Base-by-base conservation (phyloP, 2,797 vertebrate genomes). In the Hoplostethus atlanticus region DNA sequence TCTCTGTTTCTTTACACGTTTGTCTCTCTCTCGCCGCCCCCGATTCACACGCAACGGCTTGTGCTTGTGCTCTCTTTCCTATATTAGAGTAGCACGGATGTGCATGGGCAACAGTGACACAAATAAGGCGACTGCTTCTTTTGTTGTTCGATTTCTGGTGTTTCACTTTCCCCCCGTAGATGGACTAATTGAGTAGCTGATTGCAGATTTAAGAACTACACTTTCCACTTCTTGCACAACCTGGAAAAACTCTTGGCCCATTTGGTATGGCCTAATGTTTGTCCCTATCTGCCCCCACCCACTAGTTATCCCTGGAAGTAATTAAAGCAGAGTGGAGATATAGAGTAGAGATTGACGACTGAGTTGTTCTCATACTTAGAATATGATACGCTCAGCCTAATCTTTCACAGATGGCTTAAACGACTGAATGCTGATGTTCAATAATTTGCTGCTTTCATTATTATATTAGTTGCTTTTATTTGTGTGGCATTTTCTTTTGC, bases 351-450 rank as follows among this genome's bases (percentile, higher is more conserved):
- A 70, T 34, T 51, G 54, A 74, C 64, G 75, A 79, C 79, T 8
- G 40, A 42, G 61, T 55, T 66, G 58, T 65, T 40, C 67, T 69
- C 73, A 59, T 81, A 60, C 75, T 81, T 59, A 10, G 46, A 87
- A 64, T 79, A 74, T 82, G 63, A 76, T 85, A 81, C 11, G 46
- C 64, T 73, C 59, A 12, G 53, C 58, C 47, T 82, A 81, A 88
- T 86, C 66, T 69, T 77, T 85, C 77, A 81, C 86, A 87, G 74
- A 84, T 85, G 84, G 65, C 63, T 53, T 65, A 53, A 59, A 63
- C 55, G 68, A 77, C 63, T 36, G n/a, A 70, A 77, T 66, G 40
- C 42, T 44, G n/a, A 8, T n/a, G 55, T 83, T 57, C 75, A 82
- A 65, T 65, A 71, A 79, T 40, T 31, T 15, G 5, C 28, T 28